Percentiles rank a stretch among this genome's conserved stretches.
Conservation (phyloP, 2,888 invertebrate genomes). For the Micoletzkya japonica region DNA sequence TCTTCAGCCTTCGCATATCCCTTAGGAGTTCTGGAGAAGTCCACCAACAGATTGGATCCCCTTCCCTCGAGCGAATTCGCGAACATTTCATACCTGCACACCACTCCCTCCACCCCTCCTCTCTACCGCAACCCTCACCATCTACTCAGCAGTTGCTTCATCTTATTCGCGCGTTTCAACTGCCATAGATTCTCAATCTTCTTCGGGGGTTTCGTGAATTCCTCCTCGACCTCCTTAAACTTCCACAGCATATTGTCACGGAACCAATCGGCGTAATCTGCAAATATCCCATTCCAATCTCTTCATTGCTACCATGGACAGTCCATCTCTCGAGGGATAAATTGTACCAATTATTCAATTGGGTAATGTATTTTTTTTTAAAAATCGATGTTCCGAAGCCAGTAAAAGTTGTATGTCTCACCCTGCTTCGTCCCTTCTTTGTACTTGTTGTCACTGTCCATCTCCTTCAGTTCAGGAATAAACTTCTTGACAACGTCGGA, state of each 20-base stretch:
- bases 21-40: conserved; percentile 58
- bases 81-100: conserved; percentile 55
- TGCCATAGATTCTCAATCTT: conserved; percentile 49
- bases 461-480: conserved; percentile 45
- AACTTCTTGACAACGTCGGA: conserved; percentile 48
- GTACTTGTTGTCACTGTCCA: conserved; percentile 34
- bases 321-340: too few relatives aligned
- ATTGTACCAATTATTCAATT: too few relatives aligned
- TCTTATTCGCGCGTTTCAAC: conserved; percentile 43
- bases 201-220: conserved; percentile 46
- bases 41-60: conserved; percentile 54
- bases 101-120: not conserved
- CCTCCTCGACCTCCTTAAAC: conserved; percentile 50
- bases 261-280: conserved; percentile 46
- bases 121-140: conserved; percentile 36
- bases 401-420: conserved; percentile 6
- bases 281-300: too few relatives aligned
- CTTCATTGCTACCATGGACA: too few relatives aligned
- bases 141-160: conserved; percentile 47
- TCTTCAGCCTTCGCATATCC: conserved; percentile 44
- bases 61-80: conserved; percentile 60
- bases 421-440: conserved; percentile 38
- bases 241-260: conserved; percentile 47
- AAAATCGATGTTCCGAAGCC: too few relatives aligned
- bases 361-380: too few relatives aligned